Conservation (phyloP, 2,797 vertebrate species). For the Sus cebifrons region DNA sequence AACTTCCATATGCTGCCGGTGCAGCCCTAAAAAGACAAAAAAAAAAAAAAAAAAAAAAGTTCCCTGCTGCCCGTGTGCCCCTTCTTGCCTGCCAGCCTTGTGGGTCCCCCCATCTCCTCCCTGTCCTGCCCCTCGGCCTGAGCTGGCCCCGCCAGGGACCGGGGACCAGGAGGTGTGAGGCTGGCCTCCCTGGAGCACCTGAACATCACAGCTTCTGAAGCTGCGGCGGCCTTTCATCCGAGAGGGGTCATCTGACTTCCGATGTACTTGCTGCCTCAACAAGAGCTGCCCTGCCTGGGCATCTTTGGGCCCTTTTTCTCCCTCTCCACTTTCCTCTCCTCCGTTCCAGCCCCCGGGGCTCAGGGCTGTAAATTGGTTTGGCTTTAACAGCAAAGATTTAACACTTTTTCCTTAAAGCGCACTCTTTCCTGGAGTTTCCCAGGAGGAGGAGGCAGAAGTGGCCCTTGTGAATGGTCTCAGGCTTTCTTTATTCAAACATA, state of each 20-base stretch:
- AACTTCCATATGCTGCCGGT: too few species aligned
- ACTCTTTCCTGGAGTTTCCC: constrained; percentile 80
- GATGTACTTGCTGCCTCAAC: not conserved
- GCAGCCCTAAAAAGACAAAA: too few species aligned
- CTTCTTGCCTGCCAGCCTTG: not conserved
- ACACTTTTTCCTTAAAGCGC: fast-evolving
- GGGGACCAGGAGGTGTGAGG: not conserved
- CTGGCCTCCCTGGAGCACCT: not conserved
- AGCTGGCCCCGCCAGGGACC: not conserved
- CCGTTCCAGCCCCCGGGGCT: constrained; percentile 84
- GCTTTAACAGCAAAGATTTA: constrained; percentile 82
- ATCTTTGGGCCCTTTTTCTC: not conserved
- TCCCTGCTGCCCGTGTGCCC: not conserved
- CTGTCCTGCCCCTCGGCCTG: not conserved
- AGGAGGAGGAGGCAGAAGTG: constrained; percentile 31
- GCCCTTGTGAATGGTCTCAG: not conserved
- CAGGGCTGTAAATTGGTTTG: constrained; percentile 85
- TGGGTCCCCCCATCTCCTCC: too few species aligned
- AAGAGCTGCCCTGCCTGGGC: too few species aligned
- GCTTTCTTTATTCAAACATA: not conserved
- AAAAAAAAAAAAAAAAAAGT: too few species aligned
- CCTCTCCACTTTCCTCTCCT: constrained; percentile 77
- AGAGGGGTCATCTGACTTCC: not conserved
- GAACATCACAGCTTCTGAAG: not conserved
- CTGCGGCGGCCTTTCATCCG: not conserved